These are phyloP conservation scores for Percina caprodes DNA, from an alignment of 2,113 vertebrate genomes.

Conservation along the genomic window DNA sequence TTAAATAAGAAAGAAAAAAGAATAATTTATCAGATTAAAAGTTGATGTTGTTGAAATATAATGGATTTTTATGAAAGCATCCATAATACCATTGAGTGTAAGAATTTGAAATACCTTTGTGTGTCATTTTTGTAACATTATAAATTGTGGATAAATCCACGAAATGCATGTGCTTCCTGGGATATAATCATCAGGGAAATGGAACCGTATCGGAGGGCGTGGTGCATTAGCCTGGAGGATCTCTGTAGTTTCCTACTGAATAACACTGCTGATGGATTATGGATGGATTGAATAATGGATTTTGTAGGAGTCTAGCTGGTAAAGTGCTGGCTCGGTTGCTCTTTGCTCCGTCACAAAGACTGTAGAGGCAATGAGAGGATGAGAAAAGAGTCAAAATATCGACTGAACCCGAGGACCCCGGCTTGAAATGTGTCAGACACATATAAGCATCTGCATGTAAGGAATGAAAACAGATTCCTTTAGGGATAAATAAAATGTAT, in stretches of 20 bases:
- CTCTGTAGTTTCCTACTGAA: constrained; percentile 18
- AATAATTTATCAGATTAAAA: neutral
- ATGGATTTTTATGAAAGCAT: neutral
- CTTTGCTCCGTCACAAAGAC: constrained; percentile 4
- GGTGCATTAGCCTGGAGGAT: constrained; percentile 17
- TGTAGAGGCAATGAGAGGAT: neutral
- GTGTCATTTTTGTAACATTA: constrained; percentile 8
- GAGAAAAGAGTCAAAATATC: neutral
- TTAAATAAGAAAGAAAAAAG: neutral
- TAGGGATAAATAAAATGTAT: neutral
- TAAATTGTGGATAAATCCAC: constrained; percentile 26
- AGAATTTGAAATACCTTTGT: neutral
- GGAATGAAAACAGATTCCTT: neutral
- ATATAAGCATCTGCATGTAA: neutral
- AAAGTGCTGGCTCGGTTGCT: neutral
- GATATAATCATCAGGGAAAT: constrained; percentile 40
- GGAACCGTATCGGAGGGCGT: neutral
- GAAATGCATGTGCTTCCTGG: constrained; percentile 22
- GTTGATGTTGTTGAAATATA: neutral
- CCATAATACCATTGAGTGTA: neutral
- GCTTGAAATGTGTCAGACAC: neutral
- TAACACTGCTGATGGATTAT: constrained; percentile 12
- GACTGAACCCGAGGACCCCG: neutral
- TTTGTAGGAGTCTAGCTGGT: constrained; percentile 14
- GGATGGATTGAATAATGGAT: constrained; percentile 15